Evolutionary conservation across 2,888 invertebrate genomes (phyloP), one percentile per base, ranked within the genome.

Genomic region (Cylloceria caligata): DNA sequence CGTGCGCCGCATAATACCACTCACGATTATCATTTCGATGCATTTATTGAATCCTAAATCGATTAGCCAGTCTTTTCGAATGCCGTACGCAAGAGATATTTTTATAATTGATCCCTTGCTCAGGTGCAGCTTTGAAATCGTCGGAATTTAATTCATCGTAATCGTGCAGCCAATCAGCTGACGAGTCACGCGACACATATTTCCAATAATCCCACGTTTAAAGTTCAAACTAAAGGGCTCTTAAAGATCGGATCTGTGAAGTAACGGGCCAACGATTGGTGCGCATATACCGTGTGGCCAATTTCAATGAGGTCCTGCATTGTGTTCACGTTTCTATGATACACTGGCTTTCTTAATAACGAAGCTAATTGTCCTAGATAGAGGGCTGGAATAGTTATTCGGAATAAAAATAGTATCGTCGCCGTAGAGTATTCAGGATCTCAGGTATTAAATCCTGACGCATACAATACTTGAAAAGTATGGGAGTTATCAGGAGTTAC

Each of bases 101-200:
- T 30, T 30, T 30, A 5, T 5, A 30, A 30, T 30, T 5, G 2
- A 0, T 3, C 24, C 11, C 24, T 24, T 11, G 24, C 24, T 24
- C 24, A 24, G 9, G 11, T 52, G 52, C 2, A 52, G 24, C 9
- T 11, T 24, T 19, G 9, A 11, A 52, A 0, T 9, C 9, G 24
- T 2, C 1, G 24, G 24, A 3, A 24, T 2, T 24, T 19, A 11
- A 1, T 2, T 24, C 5, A 13, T 49, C 30, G 13, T 13, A 34
- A 47, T 68, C 68, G 6, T 36, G 5, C 4, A 68, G 9, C 21
- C 68, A 68, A 7, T 52, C 68, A n/a, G 52, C 52, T 4, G 1
- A 6, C 13, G 19, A 24, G 36, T 68, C 36, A 3, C 34, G 34
- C 6, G 21, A 4, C 11, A 68, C 68, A 3, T 24, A 21, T 3